These are phyloP conservation scores for Scomber colias DNA, from an alignment of 2,113 vertebrate species.

Conservation along the genomic window DNA sequence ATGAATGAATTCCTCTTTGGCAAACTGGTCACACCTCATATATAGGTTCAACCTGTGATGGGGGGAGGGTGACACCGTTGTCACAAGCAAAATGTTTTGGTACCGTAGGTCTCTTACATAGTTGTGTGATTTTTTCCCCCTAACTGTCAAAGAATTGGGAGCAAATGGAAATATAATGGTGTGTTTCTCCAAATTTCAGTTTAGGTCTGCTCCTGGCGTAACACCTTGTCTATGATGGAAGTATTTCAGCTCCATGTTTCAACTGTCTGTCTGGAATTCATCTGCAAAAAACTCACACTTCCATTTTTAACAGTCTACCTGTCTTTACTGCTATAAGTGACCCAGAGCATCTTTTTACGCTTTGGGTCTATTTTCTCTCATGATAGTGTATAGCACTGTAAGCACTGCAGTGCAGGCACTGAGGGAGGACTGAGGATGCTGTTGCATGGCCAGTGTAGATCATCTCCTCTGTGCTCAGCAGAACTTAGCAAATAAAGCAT, in stretches of 20 bases:
- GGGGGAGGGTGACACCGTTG: too few species aligned
- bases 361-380: neutral
- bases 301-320: neutral
- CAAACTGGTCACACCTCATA: neutral
- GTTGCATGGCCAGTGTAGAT: neutral
- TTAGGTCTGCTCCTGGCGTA: neutral
- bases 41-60: too few species aligned
- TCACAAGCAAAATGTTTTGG: neutral
- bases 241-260: neutral
- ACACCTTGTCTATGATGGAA: neutral
- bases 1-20: neutral
- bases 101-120: neutral
- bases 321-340: neutral
- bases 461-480: conserved; percentile 28
- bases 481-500: conserved; percentile 18
- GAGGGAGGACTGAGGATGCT: neutral
- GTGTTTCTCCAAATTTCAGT: too few species aligned
- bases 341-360: neutral
- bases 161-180: too few species aligned
- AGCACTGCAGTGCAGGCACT: neutral
- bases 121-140: too few species aligned
- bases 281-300: neutral
- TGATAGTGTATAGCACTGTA: too few species aligned
- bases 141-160: too few species aligned
- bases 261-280: neutral